phyloP scores from a whole-genome alignment of 1,140 invertebrate species.

The Argopecten irradians region DNA sequence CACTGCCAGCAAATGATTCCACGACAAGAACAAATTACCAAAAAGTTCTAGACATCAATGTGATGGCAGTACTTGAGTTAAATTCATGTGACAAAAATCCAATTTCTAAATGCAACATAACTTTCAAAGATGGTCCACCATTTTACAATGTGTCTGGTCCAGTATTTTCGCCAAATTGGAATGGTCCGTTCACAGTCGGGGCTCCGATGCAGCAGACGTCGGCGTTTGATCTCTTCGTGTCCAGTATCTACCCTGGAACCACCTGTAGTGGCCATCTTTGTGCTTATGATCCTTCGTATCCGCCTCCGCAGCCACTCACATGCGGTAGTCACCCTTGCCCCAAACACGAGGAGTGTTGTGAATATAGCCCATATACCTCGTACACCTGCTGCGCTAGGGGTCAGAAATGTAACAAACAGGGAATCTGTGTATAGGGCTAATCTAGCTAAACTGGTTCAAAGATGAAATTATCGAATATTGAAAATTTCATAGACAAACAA shows the following conservation, averaged over 20 bases:
- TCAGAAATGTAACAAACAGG: slow-evolving; percentile 56
- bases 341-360: slow-evolving; percentile 53
- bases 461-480: too few species aligned
- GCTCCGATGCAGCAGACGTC: slow-evolving; percentile 61
- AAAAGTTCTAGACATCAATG: slow-evolving; percentile 51
- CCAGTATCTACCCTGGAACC: slow-evolving; percentile 51
- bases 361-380: slow-evolving; percentile 59
- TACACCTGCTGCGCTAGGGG: slow-evolving; percentile 58
- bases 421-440: slow-evolving; percentile 49
- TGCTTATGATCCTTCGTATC: slow-evolving; percentile 52
- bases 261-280: slow-evolving; percentile 52
- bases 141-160: slow-evolving; percentile 58
- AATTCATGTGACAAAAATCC: slow-evolving; percentile 54
- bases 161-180: slow-evolving; percentile 59
- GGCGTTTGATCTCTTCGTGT: slow-evolving; percentile 55
- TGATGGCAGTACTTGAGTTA: slow-evolving; percentile 46
- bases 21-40: slow-evolving; percentile 37
- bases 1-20: slow-evolving; percentile 24
- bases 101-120: slow-evolving; percentile 56
- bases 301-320: slow-evolving; percentile 55
- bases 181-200: slow-evolving; percentile 55
- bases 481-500: too few species aligned
- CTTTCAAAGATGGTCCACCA: slow-evolving; percentile 59
- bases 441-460: neutral
- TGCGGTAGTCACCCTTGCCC: slow-evolving; percentile 58